These are phyloP conservation scores for Drosophila littoralis DNA, from an alignment of 1,140 invertebrate genomes.

Conservation along the genomic window DNA sequence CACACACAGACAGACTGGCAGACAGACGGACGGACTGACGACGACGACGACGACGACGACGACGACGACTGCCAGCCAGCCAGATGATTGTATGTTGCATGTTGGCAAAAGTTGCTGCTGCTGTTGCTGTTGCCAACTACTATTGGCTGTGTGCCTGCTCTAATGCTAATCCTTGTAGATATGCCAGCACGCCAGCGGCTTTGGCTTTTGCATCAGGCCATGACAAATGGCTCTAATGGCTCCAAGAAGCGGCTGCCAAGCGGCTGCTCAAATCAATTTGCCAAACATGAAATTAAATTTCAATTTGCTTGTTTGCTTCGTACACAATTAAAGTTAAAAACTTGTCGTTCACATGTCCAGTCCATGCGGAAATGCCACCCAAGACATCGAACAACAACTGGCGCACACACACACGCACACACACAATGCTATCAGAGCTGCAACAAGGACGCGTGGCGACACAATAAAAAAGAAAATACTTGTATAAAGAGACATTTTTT, in stretches of 20 bases:
- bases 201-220: constrained; percentile 32
- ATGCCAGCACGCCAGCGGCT: constrained; percentile 35
- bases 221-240: constrained; percentile 76
- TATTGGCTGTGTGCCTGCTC: constrained; percentile 33
- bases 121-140: constrained; percentile 27
- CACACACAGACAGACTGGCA: constrained; percentile 42
- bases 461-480: constrained; percentile 17
- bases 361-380: constrained; percentile 59
- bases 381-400: constrained; percentile 38
- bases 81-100: constrained; percentile 78
- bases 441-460: constrained; percentile 36
- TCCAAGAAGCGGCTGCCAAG: constrained; percentile 21
- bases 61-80: constrained; percentile 30
- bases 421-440: constrained; percentile 7
- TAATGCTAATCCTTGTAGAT: constrained; percentile 75
- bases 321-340: constrained; percentile 64
- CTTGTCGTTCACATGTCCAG: constrained; percentile 27
- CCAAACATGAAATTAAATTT: constrained; percentile 79
- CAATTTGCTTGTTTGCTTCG: constrained; percentile 49
- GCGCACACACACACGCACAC: not conserved
- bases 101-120: constrained; percentile 42
- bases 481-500: not conserved
- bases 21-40: constrained; percentile 22
- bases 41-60: constrained; percentile 13
- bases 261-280: constrained; percentile 66